phyloP scores from a whole-genome alignment of 2,888 invertebrate species.

The Morpho deidamia region DNA sequence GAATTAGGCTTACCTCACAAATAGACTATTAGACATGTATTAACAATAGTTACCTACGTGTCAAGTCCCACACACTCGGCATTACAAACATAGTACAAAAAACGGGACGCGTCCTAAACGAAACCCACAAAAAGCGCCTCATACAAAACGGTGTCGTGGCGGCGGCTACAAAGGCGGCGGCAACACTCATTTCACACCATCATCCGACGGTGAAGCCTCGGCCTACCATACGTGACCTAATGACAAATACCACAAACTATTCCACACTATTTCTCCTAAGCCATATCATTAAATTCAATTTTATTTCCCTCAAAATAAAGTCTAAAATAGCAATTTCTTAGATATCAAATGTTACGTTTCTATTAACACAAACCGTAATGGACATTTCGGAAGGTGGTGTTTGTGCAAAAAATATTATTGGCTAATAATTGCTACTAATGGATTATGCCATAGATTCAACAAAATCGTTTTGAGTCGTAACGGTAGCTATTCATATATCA shows the following conservation, averaged over 20 bases:
- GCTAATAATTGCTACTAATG: constrained; percentile 48
- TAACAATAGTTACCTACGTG: constrained; percentile 74
- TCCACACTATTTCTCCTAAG: background rate
- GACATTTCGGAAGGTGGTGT: constrained; percentile 40
- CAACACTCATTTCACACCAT: constrained; percentile 71
- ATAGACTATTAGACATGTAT: constrained; percentile 45
- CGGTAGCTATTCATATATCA: background rate
- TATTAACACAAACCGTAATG: constrained; percentile 30
- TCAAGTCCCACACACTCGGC: constrained; percentile 75
- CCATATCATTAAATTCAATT: background rate
- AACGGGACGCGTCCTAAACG: constrained; percentile 71
- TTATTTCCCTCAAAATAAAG: constrained; percentile 18
- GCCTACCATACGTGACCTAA: constrained; percentile 62
- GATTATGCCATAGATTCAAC: constrained; percentile 11
- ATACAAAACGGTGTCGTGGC: constrained; percentile 64
- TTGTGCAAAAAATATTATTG: constrained; percentile 52
- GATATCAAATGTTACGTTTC: constrained; percentile 21
- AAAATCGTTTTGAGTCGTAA: background rate
- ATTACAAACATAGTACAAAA: constrained; percentile 73
- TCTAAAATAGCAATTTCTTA: constrained; percentile 4
- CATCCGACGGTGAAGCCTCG: constrained; percentile 43
- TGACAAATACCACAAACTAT: constrained; percentile 45
- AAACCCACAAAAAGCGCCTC: constrained; percentile 59
- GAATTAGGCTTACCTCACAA: constrained; percentile 36
- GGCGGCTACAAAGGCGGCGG: constrained; percentile 61